A percentile compares a stretch with the other conserved stretches of the same genome.
Evolutionary conservation across 2,888 invertebrate species (phyloP).

Genomic region (Oligia strigilis): DNA sequence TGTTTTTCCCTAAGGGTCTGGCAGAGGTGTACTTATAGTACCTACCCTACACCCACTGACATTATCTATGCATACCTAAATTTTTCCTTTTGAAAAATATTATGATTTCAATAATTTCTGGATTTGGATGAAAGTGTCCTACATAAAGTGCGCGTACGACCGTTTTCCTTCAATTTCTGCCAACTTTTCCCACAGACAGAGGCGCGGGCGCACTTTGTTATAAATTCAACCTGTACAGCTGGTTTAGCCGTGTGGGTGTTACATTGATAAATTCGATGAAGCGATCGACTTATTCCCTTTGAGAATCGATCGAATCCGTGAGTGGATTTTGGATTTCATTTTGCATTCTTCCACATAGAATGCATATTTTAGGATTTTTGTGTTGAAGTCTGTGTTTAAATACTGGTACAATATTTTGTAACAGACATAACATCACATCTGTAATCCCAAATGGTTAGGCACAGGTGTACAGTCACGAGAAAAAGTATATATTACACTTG

Average conservation of each 20-base stretch:
- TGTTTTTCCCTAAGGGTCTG: not conserved
- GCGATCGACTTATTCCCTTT: slow-evolving; percentile 8
- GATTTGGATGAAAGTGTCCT: not conserved
- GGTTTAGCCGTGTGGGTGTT: not conserved
- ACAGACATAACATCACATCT: too few relatives aligned
- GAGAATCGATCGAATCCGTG: slow-evolving; percentile 24
- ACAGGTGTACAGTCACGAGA: too few relatives aligned
- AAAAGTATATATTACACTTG: too few relatives aligned
- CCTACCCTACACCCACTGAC: not conserved
- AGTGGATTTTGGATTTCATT: slow-evolving; percentile 10
- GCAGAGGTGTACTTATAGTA: not conserved
- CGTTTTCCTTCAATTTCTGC: not conserved
- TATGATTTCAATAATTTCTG: not conserved
- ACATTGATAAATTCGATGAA: slow-evolving; percentile 30
- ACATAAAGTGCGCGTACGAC: not conserved
- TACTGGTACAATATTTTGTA: too few relatives aligned
- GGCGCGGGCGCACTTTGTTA: not conserved
- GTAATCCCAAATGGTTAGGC: too few relatives aligned
- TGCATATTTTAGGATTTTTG: not conserved
- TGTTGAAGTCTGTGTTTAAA: not conserved
- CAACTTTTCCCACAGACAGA: not conserved
- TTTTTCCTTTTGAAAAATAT: not conserved
- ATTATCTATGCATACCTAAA: not conserved
- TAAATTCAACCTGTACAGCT: slow-evolving; percentile 11
- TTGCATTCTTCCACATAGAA: not conserved